Base-by-base conservation (phyloP, 1,140 invertebrate species). In the Semibalanus balanoides region DNA sequence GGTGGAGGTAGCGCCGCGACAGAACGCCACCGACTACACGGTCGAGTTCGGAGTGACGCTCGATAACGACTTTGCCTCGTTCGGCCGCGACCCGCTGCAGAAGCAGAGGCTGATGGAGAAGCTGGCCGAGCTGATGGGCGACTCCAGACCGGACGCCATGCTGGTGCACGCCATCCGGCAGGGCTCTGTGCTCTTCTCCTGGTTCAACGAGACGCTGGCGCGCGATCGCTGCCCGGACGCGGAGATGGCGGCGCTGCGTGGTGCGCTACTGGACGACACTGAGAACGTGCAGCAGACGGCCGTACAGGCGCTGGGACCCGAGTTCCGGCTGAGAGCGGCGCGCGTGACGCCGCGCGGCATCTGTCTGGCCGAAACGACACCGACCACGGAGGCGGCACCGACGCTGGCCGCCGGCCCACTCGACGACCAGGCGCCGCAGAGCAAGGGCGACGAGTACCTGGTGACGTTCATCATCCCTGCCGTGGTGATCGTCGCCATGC, bases 381-480 rank as follows among this genome's bases (percentile, higher is more conserved):
- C 43, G 87, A 88, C 72, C 76, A 77, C 77, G 19, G 87, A 89
- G 77, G 89, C 89, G 75, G 91, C 93, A 29, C 88, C 88, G 19
- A 84, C 93, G 0, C 86, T 86, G 17, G 90, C 92, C 0, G 86
- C 88, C 0, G 84, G 88, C 0, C 96, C 94, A 81, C 86, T 89
- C 25, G 88, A 86, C 81, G 86, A 85, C 83, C 84, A 81, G 79
- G 88, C 86, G 9, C 83, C 85, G 74, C 79, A 85, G 0, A 84
- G 86, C 25, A 80, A 78, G 22, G 82, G 83, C 27, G 90, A 93
- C 71, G 92, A 94, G 79, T 94, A 96, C 81, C 86, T 94, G 75
- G 88, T 95, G n/a, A 96, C 93, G 0, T 94, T 94, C 78, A 90
- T 97, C 25, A 87, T 97, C 71, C 95, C 95, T 0, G 92, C 91